A percentile compares a stretch with the other conserved stretches of the same genome.
These are phyloP conservation scores for Festucalex cinctus DNA, from an alignment of 2,113 vertebrate genomes.

Conservation along the genomic window DNA sequence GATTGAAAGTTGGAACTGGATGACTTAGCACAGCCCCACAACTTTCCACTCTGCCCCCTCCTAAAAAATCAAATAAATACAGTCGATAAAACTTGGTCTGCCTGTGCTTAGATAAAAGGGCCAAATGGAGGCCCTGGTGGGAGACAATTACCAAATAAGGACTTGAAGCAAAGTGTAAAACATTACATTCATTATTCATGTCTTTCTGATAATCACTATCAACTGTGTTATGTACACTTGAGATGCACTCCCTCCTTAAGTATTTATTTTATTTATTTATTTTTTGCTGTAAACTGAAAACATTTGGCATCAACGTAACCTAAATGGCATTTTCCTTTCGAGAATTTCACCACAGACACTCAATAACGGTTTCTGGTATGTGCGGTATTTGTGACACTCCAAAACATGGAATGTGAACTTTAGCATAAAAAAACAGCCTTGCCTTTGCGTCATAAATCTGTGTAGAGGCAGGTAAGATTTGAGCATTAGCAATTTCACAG, in stretches of 20 bases:
- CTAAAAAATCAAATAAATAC: slow-evolving; percentile 60
- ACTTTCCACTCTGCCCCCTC: slow-evolving; percentile 55
- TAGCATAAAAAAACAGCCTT: too few relatives aligned
- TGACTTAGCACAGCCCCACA: slow-evolving; percentile 56
- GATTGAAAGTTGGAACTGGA: slow-evolving; percentile 61
- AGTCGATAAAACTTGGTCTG: slow-evolving; percentile 31
- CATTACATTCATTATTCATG: slow-evolving; percentile 23
- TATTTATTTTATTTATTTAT: neutral
- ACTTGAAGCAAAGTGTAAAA: slow-evolving; percentile 21
- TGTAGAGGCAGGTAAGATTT: too few relatives aligned
- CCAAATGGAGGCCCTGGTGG: slow-evolving; percentile 23
- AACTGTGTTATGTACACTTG: slow-evolving; percentile 14
- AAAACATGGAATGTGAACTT: neutral
- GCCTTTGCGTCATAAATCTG: too few relatives aligned
- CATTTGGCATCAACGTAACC: neutral
- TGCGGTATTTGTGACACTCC: neutral
- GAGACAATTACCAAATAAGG: slow-evolving; percentile 34
- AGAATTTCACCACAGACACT: neutral
- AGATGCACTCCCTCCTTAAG: neutral
- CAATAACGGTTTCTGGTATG: neutral
- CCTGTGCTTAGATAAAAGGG: slow-evolving; percentile 34
- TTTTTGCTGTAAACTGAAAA: neutral
- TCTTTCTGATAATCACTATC: slow-evolving; percentile 36
- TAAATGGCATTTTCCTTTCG: neutral
- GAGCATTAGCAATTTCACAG: too few relatives aligned